phyloP scores from a whole-genome alignment of 2,888 invertebrate species.

The Neoascia interrupta region DNA sequence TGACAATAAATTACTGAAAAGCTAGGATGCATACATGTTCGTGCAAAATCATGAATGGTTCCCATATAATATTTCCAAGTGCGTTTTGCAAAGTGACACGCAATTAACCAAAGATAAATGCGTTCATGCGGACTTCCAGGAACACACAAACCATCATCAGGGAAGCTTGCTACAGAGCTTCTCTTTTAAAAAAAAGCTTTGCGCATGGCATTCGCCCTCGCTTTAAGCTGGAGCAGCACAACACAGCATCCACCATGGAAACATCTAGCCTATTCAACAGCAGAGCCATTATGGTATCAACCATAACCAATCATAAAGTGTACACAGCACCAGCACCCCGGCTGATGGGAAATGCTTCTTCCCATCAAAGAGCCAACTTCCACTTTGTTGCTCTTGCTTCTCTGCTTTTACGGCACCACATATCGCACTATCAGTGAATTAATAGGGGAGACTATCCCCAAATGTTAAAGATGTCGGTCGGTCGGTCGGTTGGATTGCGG shows the following conservation, averaged over 20 bases:
- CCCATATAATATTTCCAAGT: too few species aligned
- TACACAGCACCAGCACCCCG: constrained; percentile 43
- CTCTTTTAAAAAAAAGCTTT: constrained; percentile 15
- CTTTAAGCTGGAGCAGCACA: constrained; percentile 22
- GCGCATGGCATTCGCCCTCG: constrained; percentile 45
- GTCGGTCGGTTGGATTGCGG: constrained; percentile 47
- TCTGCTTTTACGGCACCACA: constrained; percentile 45
- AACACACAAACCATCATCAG: constrained; percentile 6
- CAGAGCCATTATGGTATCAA: constrained; percentile 55
- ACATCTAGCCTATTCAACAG: constrained; percentile 29
- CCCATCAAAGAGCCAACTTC: constrained; percentile 49
- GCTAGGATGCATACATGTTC: too few species aligned
- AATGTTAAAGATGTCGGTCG: constrained; percentile 61
- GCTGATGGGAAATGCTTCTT: constrained; percentile 52
- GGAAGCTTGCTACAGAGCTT: constrained; percentile 37
- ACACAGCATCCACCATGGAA: constrained; percentile 28
- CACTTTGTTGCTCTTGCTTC: constrained; percentile 53
- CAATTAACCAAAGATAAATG: constrained; percentile 19
- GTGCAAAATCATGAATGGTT: too few species aligned
- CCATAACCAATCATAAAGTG: constrained; percentile 61
- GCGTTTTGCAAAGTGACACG: too few species aligned
- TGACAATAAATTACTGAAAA: too few species aligned
- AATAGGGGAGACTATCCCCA: constrained; percentile 64
- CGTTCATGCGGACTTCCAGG: constrained; percentile 19
- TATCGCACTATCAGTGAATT: constrained; percentile 59